A percentile compares a stretch with the other conserved stretches of the same genome.
These are phyloP conservation scores for Rachycentron canadum DNA, from an alignment of 2,797 vertebrate species.

Conservation along the genomic window DNA sequence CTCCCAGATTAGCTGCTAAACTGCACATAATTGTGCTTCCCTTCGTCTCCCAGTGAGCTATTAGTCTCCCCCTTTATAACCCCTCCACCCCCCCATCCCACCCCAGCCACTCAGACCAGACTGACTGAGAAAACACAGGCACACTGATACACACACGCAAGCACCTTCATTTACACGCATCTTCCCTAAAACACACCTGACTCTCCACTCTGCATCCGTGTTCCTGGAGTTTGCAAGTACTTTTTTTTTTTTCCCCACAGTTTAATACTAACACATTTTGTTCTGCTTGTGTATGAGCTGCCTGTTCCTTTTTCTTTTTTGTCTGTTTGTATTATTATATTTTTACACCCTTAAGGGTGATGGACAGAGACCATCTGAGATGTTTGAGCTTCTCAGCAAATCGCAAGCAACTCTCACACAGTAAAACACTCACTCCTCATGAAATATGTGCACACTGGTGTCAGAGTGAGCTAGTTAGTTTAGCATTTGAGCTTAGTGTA, in stretches of 20 bases:
- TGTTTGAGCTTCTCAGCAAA: slow-evolving; percentile 35
- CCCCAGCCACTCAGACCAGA: slow-evolving; percentile 47
- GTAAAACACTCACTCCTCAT: slow-evolving; percentile 44
- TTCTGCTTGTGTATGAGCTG: slow-evolving; percentile 19
- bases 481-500: slow-evolving; percentile 70
- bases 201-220: neutral
- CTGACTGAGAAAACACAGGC: slow-evolving; percentile 60
- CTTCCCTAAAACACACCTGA: slow-evolving; percentile 28
- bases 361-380: slow-evolving; percentile 35
- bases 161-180: slow-evolving; percentile 35
- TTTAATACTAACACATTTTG: neutral
- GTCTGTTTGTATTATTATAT: too few relatives aligned
- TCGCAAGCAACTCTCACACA: slow-evolving; percentile 37
- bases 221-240: neutral
- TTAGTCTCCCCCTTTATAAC: slow-evolving; percentile 92
- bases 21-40: slow-evolving; percentile 95
- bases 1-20: slow-evolving; percentile 95
- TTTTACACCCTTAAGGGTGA: neutral
- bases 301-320: neutral
- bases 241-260: neutral
- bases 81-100: slow-evolving; percentile 16
- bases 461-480: slow-evolving; percentile 71
- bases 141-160: slow-evolving; percentile 29
- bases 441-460: slow-evolving; percentile 60
- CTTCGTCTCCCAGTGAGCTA: slow-evolving; percentile 92